A percentile compares a stretch with the other conserved stretches of the same genome.
Evolutionary conservation across 2,113 vertebrate genomes (phyloP).

Genomic region (Oxygymnocypris stewartii): DNA sequence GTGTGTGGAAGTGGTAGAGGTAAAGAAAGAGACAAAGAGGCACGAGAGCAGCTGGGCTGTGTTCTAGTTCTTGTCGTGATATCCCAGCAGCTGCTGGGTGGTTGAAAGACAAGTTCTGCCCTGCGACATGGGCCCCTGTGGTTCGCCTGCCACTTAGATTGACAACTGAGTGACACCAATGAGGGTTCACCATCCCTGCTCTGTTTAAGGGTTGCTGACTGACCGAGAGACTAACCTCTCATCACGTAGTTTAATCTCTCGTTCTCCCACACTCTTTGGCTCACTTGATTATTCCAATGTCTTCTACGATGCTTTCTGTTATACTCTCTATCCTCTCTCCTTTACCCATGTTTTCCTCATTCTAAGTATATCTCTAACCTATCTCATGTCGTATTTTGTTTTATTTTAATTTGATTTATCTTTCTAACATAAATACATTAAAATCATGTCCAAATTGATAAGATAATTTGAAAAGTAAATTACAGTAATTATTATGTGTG

Average conservation of each 20-base stretch:
- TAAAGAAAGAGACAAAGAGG: not conserved
- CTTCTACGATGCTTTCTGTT: constrained; percentile 50
- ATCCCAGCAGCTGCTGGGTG: constrained; percentile 94
- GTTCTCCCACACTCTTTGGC: constrained; percentile 55
- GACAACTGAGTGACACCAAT: constrained; percentile 98
- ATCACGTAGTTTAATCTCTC: constrained; percentile 67
- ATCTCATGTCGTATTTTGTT: not conserved
- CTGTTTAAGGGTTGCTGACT: constrained; percentile 82
- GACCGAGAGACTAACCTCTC: constrained; percentile 89
- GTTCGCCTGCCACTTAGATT: constrained; percentile 91
- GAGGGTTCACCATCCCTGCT: constrained; percentile 86
- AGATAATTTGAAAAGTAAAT: too few relatives aligned
- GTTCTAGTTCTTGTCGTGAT: constrained; percentile 77
- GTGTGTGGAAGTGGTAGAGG: not conserved
- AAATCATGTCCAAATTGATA: not conserved
- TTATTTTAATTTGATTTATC: not conserved
- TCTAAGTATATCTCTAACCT: constrained; percentile 29
- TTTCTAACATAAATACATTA: not conserved
- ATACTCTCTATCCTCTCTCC: constrained; percentile 61
- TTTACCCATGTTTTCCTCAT: constrained; percentile 53
- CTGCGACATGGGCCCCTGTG: constrained; percentile 95
- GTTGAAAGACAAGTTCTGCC: constrained; percentile 99
- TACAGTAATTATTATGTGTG: not conserved
- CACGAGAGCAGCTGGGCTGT: constrained; percentile 11
- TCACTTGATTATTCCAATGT: not conserved